phyloP scores from a whole-genome alignment of 2,888 invertebrate genomes.

The Galerucella calmariensis region DNA sequence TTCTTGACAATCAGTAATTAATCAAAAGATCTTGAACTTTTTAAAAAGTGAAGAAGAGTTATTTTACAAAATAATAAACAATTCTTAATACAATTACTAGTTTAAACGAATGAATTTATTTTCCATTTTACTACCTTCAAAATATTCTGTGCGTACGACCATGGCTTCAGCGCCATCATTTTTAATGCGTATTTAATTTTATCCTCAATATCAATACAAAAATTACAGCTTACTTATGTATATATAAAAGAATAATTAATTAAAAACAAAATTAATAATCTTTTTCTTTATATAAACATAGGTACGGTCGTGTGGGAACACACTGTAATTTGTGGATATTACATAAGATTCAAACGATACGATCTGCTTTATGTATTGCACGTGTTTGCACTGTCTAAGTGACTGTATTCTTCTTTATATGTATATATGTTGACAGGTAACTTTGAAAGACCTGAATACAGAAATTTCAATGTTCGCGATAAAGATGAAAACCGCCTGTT shows the following conservation, averaged over 20 bases:
- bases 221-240: conserved; percentile 17
- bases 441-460: not conserved
- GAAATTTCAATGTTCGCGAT: not conserved
- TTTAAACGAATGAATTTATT: not conserved
- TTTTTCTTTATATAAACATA: conserved; percentile 10
- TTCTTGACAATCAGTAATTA: too few relatives aligned
- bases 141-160: not conserved
- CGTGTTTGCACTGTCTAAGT: conserved; percentile 4
- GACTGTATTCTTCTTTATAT: not conserved
- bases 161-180: not conserved
- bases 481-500: too few relatives aligned
- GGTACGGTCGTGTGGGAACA: conserved; percentile 11
- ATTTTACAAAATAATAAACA: too few relatives aligned
- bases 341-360: conserved; percentile 13
- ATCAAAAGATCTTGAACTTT: too few relatives aligned
- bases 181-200: conserved; percentile 31
- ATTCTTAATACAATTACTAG: too few relatives aligned
- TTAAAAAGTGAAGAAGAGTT: too few relatives aligned
- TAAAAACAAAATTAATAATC: conserved; percentile 6
- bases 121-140: not conserved
- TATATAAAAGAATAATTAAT: conserved; percentile 10
- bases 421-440: not conserved
- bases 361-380: conserved; percentile 11
- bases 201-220: conserved; percentile 16
- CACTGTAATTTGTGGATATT: conserved; percentile 13